A percentile compares a stretch with the other conserved stretches of the same genome.
These are phyloP conservation scores for Paedocypris sp. DNA, from an alignment of 2,113 vertebrate species.

Conservation along the genomic window DNA sequence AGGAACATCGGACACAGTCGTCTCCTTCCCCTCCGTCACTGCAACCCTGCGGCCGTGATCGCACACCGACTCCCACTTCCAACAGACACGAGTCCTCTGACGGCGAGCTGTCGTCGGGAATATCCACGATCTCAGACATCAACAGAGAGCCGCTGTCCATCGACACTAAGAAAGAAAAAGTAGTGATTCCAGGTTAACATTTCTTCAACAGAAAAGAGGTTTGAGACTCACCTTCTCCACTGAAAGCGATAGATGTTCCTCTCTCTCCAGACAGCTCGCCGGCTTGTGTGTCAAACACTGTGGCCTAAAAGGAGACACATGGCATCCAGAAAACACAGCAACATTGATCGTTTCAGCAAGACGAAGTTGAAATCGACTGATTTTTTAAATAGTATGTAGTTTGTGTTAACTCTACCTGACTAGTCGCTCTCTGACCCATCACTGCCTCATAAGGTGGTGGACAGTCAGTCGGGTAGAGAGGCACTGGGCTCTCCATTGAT, in stretches of 20 bases:
- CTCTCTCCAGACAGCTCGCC: slow-evolving; percentile 74
- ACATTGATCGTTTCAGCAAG: no score
- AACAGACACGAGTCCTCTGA: slow-evolving; percentile 91
- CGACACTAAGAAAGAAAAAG: slow-evolving; percentile 58
- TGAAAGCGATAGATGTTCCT: slow-evolving; percentile 78
- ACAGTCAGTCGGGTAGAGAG: slow-evolving; percentile 86
- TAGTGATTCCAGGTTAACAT: no score
- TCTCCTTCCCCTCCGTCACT: slow-evolving; percentile 43
- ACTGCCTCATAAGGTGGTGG: slow-evolving; percentile 90
- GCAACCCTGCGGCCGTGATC: slow-evolving; percentile 37
- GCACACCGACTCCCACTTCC: slow-evolving; percentile 66
- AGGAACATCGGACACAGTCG: slow-evolving; percentile 72
- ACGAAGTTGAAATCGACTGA: no score
- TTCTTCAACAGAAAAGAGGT: no score
- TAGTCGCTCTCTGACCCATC: slow-evolving; percentile 80
- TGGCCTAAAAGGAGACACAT: slow-evolving; percentile 62
- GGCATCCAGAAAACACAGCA: neutral
- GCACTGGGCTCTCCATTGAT: slow-evolving; percentile 91
- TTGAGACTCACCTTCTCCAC: slow-evolving; percentile 68
- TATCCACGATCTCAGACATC: slow-evolving; percentile 87
- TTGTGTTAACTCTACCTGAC: slow-evolving; percentile 85
- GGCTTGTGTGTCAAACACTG: slow-evolving; percentile 73
- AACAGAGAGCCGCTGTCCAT: slow-evolving; percentile 88
- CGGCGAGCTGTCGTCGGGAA: slow-evolving; percentile 85
- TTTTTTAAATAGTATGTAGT: no score